Percentiles rank a stretch among this genome's conserved stretches.
phyloP scores from a whole-genome alignment of 2,888 invertebrate species.

The Stegana nigrithorax region DNA sequence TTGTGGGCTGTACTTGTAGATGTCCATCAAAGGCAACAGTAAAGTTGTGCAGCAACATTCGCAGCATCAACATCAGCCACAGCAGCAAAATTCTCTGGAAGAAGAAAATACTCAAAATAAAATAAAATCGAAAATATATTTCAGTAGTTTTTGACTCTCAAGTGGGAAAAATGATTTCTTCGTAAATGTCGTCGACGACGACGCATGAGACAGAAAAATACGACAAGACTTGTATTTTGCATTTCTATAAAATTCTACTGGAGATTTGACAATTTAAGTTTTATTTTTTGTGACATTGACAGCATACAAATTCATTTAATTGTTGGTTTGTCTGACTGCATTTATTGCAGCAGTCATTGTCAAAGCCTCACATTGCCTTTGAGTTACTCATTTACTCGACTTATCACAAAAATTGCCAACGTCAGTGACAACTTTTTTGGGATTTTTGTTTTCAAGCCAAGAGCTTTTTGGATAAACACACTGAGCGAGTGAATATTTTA shows the following conservation, averaged over 20 bases:
- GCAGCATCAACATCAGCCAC: neutral
- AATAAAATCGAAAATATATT: constrained; percentile 18
- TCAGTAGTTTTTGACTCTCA: constrained; percentile 16
- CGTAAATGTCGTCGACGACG: neutral
- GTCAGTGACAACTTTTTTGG: too few species aligned
- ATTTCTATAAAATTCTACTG: neutral
- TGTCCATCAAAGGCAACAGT: neutral
- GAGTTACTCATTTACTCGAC: too few species aligned
- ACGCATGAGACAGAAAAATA: neutral
- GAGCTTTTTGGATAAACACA: too few species aligned
- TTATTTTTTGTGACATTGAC: constrained; percentile 13
- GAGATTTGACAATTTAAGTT: constrained; percentile 14
- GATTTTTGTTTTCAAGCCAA: too few species aligned
- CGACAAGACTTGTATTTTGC: neutral
- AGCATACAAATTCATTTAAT: constrained; percentile 19
- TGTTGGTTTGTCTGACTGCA: too few species aligned
- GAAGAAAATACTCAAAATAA: constrained; percentile 1
- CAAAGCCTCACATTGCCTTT: too few species aligned
- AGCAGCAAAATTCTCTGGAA: neutral
- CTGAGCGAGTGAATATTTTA: too few species aligned
- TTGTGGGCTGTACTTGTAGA: neutral
- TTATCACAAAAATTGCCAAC: too few species aligned
- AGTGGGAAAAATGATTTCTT: constrained; percentile 3
- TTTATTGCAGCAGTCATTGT: too few species aligned
- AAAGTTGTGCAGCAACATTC: neutral